Conservation (phyloP, 1,140 invertebrate species). For the Drosophila azteca region DNA sequence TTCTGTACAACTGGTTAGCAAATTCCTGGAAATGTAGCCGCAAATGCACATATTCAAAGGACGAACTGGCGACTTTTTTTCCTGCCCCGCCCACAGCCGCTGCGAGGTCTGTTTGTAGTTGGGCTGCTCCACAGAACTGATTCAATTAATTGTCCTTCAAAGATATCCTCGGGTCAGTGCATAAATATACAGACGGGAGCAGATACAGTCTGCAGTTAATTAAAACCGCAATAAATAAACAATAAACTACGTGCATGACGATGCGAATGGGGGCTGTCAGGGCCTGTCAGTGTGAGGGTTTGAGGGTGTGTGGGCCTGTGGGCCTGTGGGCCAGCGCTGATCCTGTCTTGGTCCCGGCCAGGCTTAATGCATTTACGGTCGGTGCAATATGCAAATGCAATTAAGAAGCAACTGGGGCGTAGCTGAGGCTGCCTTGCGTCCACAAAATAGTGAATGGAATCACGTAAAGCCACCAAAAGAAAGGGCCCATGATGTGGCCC, state of each 20-base stretch:
- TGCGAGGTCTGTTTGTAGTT: no score
- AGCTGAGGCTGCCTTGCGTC: slow-evolving; percentile 9
- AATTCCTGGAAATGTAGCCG: no score
- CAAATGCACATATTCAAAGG: no score
- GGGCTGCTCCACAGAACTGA: no score
- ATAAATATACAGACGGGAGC: slow-evolving; percentile 2
- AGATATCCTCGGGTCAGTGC: no score
- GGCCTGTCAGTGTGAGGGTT: no score
- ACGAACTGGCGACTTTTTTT: no score
- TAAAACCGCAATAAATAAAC: slow-evolving; percentile 55
- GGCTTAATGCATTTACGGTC: slow-evolving; percentile 58
- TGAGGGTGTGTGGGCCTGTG: no score
- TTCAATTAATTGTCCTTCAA: no score
- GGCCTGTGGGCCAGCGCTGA: background rate
- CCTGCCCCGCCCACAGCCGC: no score
- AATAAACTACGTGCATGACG: slow-evolving; percentile 52
- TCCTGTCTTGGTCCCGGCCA: slow-evolving; percentile 1
- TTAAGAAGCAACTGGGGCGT: slow-evolving; percentile 52
- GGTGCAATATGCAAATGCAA: slow-evolving; percentile 74
- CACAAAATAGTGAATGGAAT: slow-evolving; percentile 44
- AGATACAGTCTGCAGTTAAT: slow-evolving; percentile 38
- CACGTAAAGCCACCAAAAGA: slow-evolving; percentile 20
- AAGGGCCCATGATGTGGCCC: no score
- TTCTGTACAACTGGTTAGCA: no score
- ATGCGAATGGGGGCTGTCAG: slow-evolving; percentile 7